These are phyloP conservation scores for Sthenelais limicola DNA, from an alignment of 2,888 invertebrate genomes.

Conservation along the genomic window DNA sequence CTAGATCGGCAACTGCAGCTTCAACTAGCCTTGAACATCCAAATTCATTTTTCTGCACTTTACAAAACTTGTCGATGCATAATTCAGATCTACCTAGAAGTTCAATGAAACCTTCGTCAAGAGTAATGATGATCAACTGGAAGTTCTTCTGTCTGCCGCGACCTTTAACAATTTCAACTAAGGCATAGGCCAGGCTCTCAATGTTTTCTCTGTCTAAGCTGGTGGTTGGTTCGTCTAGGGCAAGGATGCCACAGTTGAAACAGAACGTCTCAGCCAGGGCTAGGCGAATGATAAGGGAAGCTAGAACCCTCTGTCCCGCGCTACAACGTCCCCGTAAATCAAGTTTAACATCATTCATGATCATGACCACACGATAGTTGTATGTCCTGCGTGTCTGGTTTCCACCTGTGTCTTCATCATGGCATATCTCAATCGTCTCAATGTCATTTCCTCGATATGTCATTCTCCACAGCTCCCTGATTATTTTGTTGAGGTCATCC, in stretches of 20 bases:
- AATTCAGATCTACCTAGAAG: constrained; percentile 81
- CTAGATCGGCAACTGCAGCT: too few relatives aligned
- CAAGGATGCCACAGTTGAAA: constrained; percentile 93
- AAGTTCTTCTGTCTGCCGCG: constrained; percentile 78
- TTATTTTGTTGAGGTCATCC: constrained; percentile 91
- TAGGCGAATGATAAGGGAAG: constrained; percentile 94
- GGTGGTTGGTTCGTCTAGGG: constrained; percentile 98
- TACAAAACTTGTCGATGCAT: constrained; percentile 81
- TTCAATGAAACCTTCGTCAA: constrained; percentile 93
- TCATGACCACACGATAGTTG: constrained; percentile 89
- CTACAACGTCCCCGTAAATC: constrained; percentile 99
- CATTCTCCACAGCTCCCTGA: constrained; percentile 84
- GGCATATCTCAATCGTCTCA: constrained; percentile 89
- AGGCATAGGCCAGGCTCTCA: constrained; percentile 83
- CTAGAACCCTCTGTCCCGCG: constrained; percentile 96
- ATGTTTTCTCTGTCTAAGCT: constrained; percentile 95
- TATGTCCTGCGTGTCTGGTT: constrained; percentile 78
- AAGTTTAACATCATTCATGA: constrained; percentile 85
- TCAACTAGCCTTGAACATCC: too few relatives aligned
- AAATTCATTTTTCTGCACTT: constrained; percentile 64
- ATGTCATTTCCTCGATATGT: constrained; percentile 80
- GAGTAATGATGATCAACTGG: constrained; percentile 96
- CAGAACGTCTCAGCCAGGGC: constrained; percentile 98
- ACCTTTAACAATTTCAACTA: constrained; percentile 73
- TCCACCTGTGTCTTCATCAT: constrained; percentile 65